phyloP scores from a whole-genome alignment of 2,113 vertebrate species.

The Notothenia rossii region DNA sequence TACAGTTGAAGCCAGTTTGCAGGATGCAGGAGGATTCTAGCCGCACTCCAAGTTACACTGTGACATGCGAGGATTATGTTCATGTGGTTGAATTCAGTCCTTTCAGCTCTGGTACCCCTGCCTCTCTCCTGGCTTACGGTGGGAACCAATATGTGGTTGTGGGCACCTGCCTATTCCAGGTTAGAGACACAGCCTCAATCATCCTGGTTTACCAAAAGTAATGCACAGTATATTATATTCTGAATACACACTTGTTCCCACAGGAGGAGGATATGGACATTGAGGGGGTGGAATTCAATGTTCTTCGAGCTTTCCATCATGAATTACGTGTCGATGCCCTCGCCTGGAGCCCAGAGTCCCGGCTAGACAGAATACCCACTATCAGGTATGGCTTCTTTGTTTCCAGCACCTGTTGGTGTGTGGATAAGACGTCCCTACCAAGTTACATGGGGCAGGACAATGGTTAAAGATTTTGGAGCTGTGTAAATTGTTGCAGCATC shows the following conservation, averaged over 20 bases:
- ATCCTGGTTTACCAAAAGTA: neutral
- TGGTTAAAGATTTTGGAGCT: neutral
- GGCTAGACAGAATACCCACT: constrained; percentile 88
- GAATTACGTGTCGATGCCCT: constrained; percentile 90
- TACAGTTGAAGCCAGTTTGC: constrained; percentile 16
- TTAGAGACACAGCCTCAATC: constrained; percentile 58
- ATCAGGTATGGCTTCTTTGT: constrained; percentile 85
- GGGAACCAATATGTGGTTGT: constrained; percentile 93
- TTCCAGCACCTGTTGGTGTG: neutral
- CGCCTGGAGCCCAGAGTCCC: constrained; percentile 96
- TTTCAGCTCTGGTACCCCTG: constrained; percentile 87
- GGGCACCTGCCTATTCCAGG: constrained; percentile 93
- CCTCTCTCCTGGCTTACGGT: constrained; percentile 93
- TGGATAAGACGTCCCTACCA: neutral
- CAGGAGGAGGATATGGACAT: constrained; percentile 94
- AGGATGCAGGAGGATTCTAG: constrained; percentile 89
- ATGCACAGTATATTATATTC: neutral
- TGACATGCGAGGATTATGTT: constrained; percentile 93
- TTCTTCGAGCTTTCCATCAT: constrained; percentile 89
- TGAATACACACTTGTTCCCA: constrained; percentile 5
- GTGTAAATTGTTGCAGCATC: neutral
- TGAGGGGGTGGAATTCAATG: constrained; percentile 91
- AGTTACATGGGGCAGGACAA: neutral
- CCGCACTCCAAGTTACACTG: constrained; percentile 88
- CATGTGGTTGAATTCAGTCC: constrained; percentile 96